A percentile compares a stretch with the other conserved stretches of the same genome.
phyloP scores from a whole-genome alignment of 2,888 invertebrate genomes.

The Oasisia sp. region DNA sequence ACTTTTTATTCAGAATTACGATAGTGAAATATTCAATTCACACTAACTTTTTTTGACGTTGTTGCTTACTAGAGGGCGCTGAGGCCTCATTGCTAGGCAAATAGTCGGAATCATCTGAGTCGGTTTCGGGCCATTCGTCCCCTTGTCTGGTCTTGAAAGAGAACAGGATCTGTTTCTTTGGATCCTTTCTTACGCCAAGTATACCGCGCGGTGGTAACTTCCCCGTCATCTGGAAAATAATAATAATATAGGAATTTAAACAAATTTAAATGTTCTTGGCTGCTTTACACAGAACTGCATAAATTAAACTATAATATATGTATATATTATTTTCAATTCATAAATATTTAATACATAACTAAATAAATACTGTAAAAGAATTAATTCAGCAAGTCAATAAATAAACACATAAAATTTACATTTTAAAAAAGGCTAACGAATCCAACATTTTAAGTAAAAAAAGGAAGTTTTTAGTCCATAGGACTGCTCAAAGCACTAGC shows the following conservation, averaged over 20 bases:
- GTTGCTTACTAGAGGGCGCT: background rate
- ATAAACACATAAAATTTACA: too few relatives aligned
- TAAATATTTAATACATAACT: too few relatives aligned
- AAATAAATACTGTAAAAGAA: too few relatives aligned
- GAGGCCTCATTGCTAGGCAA: slow-evolving; percentile 34
- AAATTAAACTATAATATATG: too few relatives aligned
- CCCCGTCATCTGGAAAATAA: background rate
- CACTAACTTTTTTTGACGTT: background rate
- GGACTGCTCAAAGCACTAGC: too few relatives aligned
- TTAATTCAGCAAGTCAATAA: too few relatives aligned
- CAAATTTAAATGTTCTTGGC: too few relatives aligned
- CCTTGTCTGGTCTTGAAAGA: slow-evolving; percentile 49
- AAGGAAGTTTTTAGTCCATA: too few relatives aligned
- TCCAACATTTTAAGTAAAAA: too few relatives aligned
- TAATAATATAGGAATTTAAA: background rate
- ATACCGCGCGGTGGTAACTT: slow-evolving; percentile 42
- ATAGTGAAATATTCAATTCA: background rate
- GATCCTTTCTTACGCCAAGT: slow-evolving; percentile 52
- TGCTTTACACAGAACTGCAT: too few relatives aligned
- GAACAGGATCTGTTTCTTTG: slow-evolving; percentile 54
- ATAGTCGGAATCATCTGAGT: slow-evolving; percentile 54
- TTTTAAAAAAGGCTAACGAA: too few relatives aligned
- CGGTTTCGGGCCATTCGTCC: slow-evolving; percentile 55
- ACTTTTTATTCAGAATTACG: background rate
- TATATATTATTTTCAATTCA: too few relatives aligned